Conservation (phyloP, 2,888 invertebrate species). For the Acleris emargana region DNA sequence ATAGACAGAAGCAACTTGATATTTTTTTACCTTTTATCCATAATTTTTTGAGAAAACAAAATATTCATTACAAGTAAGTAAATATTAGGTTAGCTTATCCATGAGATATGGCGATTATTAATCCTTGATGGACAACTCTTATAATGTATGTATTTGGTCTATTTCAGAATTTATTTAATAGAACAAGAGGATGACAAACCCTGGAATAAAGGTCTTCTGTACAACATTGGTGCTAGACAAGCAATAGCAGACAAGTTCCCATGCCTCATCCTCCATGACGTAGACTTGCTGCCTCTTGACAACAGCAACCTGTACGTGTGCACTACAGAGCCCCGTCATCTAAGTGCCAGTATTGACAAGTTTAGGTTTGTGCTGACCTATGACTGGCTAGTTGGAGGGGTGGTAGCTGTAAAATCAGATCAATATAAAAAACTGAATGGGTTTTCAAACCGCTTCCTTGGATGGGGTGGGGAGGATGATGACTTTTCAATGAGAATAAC, state of each 20-base stretch:
- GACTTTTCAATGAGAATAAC: slow-evolving; percentile 62
- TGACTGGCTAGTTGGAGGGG: slow-evolving; percentile 64
- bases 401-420: slow-evolving; percentile 61
- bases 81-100: slow-evolving; percentile 1
- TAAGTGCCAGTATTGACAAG: slow-evolving; percentile 94
- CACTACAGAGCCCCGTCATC: slow-evolving; percentile 90
- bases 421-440: slow-evolving; percentile 66
- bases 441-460: slow-evolving; percentile 68
- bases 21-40: slow-evolving; percentile 94
- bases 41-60: slow-evolving; percentile 91
- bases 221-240: slow-evolving; percentile 92
- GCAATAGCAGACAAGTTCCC: slow-evolving; percentile 88
- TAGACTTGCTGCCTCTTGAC: slow-evolving; percentile 93
- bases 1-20: slow-evolving; percentile 89
- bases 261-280: slow-evolving; percentile 95
- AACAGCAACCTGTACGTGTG: slow-evolving; percentile 93
- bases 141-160: not conserved
- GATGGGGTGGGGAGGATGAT: slow-evolving; percentile 80
- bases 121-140: too few species aligned
- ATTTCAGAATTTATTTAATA: slow-evolving; percentile 88
- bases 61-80: slow-evolving; percentile 88
- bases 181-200: slow-evolving; percentile 90
- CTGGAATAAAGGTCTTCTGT: slow-evolving; percentile 94
- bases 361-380: slow-evolving; percentile 75
- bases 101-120: not conserved